Evolutionary conservation across 2,797 vertebrate species (phyloP).

Genomic region (Pangasius mekongensis): DNA sequence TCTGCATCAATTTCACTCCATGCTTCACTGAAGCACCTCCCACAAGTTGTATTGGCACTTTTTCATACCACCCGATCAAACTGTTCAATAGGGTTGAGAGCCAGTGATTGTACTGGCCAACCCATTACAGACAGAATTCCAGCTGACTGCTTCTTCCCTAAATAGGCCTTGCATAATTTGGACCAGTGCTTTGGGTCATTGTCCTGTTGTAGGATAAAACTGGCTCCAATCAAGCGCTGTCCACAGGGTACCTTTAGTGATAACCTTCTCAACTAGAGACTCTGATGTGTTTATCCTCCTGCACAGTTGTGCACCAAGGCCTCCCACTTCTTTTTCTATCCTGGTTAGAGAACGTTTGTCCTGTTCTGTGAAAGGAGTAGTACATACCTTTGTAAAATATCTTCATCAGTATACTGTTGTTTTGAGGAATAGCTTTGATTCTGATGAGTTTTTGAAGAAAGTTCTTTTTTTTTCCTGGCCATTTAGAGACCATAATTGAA

Average conservation of each 20-base stretch:
- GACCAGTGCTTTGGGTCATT: conserved; percentile 2
- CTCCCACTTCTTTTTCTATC: neutral
- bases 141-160: neutral
- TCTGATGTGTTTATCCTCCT: conserved; percentile 8
- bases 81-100: neutral
- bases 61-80: neutral
- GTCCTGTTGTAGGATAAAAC: conserved; percentile 8
- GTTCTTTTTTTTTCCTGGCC: neutral
- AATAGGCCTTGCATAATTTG: neutral
- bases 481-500: conserved; percentile 19
- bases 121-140: conserved; percentile 11
- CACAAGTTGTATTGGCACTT: neutral
- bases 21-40: conserved; percentile 4
- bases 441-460: neutral
- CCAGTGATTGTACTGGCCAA: neutral
- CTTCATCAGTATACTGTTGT: neutral
- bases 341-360: conserved; percentile 2
- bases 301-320: neutral
- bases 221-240: conserved; percentile 13
- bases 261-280: neutral
- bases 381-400: neutral
- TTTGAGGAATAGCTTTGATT: neutral
- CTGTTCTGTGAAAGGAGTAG: conserved; percentile 24
- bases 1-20: neutral
- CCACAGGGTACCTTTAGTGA: neutral